phyloP scores from a whole-genome alignment of 2,113 vertebrate species.

The Macrotis lagotis region DNA sequence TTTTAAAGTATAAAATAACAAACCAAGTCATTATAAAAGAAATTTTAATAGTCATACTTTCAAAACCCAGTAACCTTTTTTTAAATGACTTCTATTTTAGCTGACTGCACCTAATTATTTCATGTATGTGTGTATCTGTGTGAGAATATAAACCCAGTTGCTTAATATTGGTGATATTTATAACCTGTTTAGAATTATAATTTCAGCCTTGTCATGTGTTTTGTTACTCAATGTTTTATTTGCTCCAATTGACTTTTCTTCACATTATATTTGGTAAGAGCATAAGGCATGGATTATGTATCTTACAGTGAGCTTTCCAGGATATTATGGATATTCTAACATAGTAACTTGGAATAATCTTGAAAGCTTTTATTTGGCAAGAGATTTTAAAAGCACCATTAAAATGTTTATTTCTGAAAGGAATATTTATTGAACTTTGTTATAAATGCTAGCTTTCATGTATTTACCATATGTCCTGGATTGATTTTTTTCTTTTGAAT shows the following conservation, averaged over 20 bases:
- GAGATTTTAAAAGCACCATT: conserved; percentile 39
- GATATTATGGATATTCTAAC: conserved; percentile 7
- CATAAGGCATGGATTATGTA: conserved; percentile 23
- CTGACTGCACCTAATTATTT: background rate
- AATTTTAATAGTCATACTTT: too few relatives aligned
- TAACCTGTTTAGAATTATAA: conserved; percentile 34
- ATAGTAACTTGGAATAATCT: background rate
- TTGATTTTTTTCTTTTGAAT: conserved; percentile 40
- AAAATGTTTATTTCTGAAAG: conserved; percentile 57
- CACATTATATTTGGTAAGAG: conserved; percentile 63
- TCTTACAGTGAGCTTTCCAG: conserved; percentile 50
- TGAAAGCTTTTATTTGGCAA: conserved; percentile 21
- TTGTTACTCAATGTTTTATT: conserved; percentile 59
- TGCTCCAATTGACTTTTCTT: conserved; percentile 59
- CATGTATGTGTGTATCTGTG: conserved; percentile 28
- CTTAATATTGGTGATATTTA: conserved; percentile 19
- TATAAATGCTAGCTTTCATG: conserved; percentile 4
- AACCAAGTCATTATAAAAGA: too few relatives aligned
- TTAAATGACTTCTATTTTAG: background rate
- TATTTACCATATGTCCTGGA: conserved; percentile 13
- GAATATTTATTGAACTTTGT: background rate
- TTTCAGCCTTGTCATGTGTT: conserved; percentile 26
- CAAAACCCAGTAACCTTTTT: background rate
- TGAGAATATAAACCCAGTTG: background rate
- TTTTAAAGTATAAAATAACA: too few relatives aligned